These are phyloP conservation scores for Brachyrhaphis roseni DNA, from an alignment of 2,797 vertebrate genomes.

Conservation along the genomic window DNA sequence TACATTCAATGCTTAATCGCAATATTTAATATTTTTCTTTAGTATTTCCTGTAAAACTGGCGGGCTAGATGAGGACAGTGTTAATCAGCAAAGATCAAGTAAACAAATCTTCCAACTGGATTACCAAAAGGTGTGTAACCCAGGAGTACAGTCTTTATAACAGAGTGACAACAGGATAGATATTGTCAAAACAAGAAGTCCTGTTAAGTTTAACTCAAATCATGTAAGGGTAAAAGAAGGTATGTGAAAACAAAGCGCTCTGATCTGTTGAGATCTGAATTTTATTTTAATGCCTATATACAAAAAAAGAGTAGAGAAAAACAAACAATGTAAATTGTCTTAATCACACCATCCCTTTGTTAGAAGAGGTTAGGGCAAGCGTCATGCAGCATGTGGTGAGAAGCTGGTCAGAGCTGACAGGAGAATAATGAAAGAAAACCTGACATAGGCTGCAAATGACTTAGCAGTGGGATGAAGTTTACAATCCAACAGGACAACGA, in stretches of 20 bases:
- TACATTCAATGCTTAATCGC: background rate
- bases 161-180: background rate
- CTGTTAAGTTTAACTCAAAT: background rate
- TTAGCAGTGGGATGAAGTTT: background rate
- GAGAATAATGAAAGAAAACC: background rate
- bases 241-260: background rate
- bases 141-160: background rate
- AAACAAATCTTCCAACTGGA: background rate
- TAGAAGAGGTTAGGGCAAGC: background rate
- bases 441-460: background rate
- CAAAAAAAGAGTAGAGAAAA: background rate
- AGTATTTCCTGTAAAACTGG: background rate
- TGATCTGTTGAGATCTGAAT: background rate
- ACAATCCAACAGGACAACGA: background rate
- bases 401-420: background rate
- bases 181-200: background rate
- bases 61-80: background rate
- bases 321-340: background rate
- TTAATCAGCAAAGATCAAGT: background rate
- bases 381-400: background rate
- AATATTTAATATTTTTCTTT: background rate
- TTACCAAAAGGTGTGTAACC: background rate
- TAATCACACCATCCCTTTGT: background rate
- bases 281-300: background rate
- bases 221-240: background rate